Evolutionary conservation across 23 tunicate genomes (phyloP).

Genomic region (Corella eumyota): DNA sequence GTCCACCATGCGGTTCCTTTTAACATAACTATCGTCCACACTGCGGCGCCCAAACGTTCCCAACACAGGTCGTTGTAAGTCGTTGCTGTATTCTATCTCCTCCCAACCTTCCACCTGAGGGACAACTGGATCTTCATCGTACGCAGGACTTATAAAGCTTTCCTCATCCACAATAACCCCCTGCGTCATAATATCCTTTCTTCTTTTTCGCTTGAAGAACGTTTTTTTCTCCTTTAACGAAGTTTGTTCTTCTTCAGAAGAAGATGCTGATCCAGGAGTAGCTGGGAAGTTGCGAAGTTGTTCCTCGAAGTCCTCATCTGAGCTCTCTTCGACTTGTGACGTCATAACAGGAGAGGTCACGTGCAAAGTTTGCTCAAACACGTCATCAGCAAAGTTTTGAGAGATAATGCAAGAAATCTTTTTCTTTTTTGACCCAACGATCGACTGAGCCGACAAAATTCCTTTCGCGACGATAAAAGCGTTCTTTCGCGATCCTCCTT

Average conservation of each 20-base stretch:
- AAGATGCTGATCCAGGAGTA: not conserved
- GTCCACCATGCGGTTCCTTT: constrained; percentile 2
- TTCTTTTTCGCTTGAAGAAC: constrained; percentile 15
- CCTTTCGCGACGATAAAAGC: constrained; percentile 57
- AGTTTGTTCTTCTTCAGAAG: not conserved
- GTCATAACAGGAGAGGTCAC: not conserved
- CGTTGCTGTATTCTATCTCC: constrained; percentile 31
- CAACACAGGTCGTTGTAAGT: not conserved
- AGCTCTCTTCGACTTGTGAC: constrained; percentile 4
- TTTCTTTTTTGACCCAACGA: constrained; percentile 11
- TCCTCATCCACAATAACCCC: constrained; percentile 4
- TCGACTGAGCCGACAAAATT: constrained; percentile 48
- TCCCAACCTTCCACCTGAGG: constrained; percentile 53
- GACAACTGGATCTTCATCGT: constrained; percentile 31
- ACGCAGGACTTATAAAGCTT: constrained; percentile 34
- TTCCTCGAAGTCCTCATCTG: constrained; percentile 8
- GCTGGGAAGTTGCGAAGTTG: not conserved
- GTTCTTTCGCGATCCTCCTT: constrained; percentile 8
- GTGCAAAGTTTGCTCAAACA: not conserved
- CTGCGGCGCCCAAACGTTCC: constrained; percentile 11
- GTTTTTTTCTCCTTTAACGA: constrained; percentile 1
- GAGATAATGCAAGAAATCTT: constrained; percentile 6
- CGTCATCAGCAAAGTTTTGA: constrained; percentile 8
- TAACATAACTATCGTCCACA: constrained; percentile 15
- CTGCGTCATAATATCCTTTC: constrained; percentile 6